phyloP scores from a whole-genome alignment of 2,888 invertebrate genomes.

The Noctua comes region DNA sequence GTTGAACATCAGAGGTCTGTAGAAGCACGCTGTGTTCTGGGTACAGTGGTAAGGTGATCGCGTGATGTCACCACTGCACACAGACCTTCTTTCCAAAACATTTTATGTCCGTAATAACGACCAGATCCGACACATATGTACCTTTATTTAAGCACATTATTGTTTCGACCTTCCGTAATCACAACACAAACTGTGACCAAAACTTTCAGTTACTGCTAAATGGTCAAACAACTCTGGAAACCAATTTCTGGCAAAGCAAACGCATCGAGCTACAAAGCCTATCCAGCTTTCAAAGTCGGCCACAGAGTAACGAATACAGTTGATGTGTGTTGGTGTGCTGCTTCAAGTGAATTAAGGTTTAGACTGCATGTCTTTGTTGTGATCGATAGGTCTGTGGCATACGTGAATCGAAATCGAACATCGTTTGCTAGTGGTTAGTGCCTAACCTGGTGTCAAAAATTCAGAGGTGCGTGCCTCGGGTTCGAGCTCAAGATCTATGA shows the following conservation, averaged over 20 bases:
- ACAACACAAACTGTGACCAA: neutral
- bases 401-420: neutral
- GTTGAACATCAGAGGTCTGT: too few relatives aligned
- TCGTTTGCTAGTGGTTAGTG: neutral
- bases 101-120: too few relatives aligned
- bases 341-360: neutral
- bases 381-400: too few relatives aligned
- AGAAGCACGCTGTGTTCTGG: too few relatives aligned
- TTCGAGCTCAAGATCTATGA: too few relatives aligned
- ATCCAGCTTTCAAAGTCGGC: neutral
- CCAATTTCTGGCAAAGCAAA: neutral
- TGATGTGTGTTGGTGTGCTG: constrained; percentile 8
- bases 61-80: too few relatives aligned
- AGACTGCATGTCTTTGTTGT: neutral
- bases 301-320: constrained; percentile 7
- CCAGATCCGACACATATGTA: too few relatives aligned
- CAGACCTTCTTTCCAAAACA: too few relatives aligned
- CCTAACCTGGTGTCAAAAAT: too few relatives aligned
- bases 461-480: too few relatives aligned
- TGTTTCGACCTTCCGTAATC: neutral
- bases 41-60: too few relatives aligned
- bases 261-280: constrained; percentile 13
- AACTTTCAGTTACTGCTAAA: neutral
- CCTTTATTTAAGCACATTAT: too few relatives aligned
- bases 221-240: neutral